phyloP scores from a whole-genome alignment of 92 coral and sea anemone species.

The Meandrina meandrites region DNA sequence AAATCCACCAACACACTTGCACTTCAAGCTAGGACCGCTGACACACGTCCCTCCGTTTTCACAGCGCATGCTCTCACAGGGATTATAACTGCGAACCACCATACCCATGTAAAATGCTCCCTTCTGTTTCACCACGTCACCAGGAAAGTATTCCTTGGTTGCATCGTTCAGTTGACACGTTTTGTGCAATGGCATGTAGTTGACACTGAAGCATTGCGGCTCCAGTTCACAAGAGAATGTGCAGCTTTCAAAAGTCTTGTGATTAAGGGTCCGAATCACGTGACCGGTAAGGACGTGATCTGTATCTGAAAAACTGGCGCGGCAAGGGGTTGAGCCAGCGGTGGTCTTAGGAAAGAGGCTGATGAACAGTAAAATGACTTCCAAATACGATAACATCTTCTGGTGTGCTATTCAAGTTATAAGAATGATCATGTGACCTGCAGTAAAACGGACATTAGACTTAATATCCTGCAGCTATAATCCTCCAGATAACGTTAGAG shows the following conservation, averaged over 20 bases:
- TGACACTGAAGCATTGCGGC: slow-evolving; percentile 38
- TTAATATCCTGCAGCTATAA: no score
- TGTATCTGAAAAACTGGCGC: background rate
- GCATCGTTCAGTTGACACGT: slow-evolving; percentile 33
- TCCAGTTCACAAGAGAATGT: slow-evolving; percentile 39
- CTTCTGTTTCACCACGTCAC: slow-evolving; percentile 3
- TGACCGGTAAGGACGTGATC: slow-evolving; percentile 17
- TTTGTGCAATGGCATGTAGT: slow-evolving; percentile 1
- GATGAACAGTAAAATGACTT: background rate
- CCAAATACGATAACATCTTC: background rate
- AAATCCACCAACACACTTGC: slow-evolving; percentile 24
- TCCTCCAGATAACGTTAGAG: no score
- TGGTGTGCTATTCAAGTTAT: background rate
- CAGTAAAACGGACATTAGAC: no score
- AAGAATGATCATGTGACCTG: slow-evolving; percentile 4
- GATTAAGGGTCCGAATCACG: slow-evolving; percentile 3
- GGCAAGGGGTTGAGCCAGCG: background rate
- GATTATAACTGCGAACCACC: slow-evolving; percentile 13
- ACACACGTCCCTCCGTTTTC: slow-evolving; percentile 35
- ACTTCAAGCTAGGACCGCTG: background rate
- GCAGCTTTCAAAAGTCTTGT: slow-evolving; percentile 36
- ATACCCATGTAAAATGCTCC: slow-evolving; percentile 26
- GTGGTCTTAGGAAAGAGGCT: background rate
- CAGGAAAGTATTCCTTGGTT: slow-evolving; percentile 21
- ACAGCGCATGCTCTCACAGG: slow-evolving; percentile 34